These are phyloP conservation scores for Petrocephalus zakoni DNA, from an alignment of 2,113 vertebrate genomes.

Conservation along the genomic window DNA sequence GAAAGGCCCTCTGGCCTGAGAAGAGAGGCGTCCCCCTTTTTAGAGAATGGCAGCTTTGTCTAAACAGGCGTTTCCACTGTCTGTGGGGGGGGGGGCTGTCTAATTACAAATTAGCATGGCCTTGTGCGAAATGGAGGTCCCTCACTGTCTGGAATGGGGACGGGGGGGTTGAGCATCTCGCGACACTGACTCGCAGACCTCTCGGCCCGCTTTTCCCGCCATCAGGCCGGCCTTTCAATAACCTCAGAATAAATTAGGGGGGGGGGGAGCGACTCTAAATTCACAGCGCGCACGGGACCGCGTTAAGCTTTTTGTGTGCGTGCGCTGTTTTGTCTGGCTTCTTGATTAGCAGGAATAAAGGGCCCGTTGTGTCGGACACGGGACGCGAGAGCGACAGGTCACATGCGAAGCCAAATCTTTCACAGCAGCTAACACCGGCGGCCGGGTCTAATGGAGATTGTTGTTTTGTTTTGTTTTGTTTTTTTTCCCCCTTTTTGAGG, in stretches of 20 bases:
- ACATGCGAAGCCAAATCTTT: background rate
- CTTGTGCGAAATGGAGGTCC: conserved; percentile 40
- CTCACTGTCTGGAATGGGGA: conserved; percentile 42
- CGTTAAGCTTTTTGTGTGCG: conserved; percentile 36
- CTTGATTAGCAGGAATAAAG: conserved; percentile 36
- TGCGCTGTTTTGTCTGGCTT: conserved; percentile 43
- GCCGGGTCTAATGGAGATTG: background rate
- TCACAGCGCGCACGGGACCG: conserved; percentile 41
- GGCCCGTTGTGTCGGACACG: conserved; percentile 33
- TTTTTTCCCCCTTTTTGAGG: background rate
- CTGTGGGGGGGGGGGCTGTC: conserved; percentile 27
- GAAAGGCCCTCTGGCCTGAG: background rate
- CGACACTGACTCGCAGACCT: conserved; percentile 28
- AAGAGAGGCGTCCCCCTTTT: conserved; percentile 23
- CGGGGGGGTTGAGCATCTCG: conserved; percentile 34
- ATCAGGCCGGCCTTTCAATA: conserved; percentile 32
- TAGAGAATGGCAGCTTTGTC: conserved; percentile 45
- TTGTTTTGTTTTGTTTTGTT: background rate
- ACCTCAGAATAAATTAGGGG: conserved; percentile 25
- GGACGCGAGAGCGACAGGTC: background rate
- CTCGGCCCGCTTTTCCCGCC: conserved; percentile 7
- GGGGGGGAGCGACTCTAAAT: conserved; percentile 35
- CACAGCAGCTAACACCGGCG: background rate
- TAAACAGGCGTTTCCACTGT: conserved; percentile 30
- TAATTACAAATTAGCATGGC: conserved; percentile 56